These are phyloP conservation scores for Bombus soroeensis DNA, from an alignment of 1,140 invertebrate genomes.

Conservation along the genomic window DNA sequence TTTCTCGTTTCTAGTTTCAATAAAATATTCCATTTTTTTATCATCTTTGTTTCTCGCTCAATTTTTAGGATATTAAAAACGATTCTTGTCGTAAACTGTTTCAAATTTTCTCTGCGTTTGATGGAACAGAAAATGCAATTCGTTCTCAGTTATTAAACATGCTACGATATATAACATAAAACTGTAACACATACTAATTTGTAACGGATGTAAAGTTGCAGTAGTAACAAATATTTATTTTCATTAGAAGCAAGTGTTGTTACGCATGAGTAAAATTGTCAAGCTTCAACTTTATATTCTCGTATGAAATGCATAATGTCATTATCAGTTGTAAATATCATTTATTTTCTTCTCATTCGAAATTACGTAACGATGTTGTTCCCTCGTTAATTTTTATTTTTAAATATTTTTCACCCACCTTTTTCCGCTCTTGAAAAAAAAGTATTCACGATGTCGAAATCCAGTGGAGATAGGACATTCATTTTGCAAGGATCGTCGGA, in stretches of 20 bases:
- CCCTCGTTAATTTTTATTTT: not conserved
- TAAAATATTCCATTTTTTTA: not conserved
- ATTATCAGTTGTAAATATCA: slow-evolving; percentile 35
- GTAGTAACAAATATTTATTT: not conserved
- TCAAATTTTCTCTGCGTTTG: not conserved
- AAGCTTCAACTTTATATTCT: not conserved
- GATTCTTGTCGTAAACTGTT: not conserved
- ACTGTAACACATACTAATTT: not conserved
- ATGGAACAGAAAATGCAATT: too few relatives aligned
- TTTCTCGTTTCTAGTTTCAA: too few relatives aligned
- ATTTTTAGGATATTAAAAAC: not conserved
- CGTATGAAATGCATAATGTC: slow-evolving; percentile 20
- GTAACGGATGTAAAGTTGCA: not conserved
- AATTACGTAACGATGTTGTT: slow-evolving; percentile 16
- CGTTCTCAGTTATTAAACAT: not conserved
- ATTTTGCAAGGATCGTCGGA: not conserved
- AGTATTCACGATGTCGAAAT: too few relatives aligned
- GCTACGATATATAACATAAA: not conserved
- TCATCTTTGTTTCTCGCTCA: not conserved
- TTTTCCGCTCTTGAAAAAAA: too few relatives aligned
- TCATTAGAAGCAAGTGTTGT: not conserved
- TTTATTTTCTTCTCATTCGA: slow-evolving; percentile 10
- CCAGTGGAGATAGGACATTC: not conserved
- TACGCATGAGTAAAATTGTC: not conserved
- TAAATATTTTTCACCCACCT: not conserved